Evolutionary conservation across 2,888 invertebrate genomes (phyloP).

Genomic region (Kryphioiulus occultus): DNA sequence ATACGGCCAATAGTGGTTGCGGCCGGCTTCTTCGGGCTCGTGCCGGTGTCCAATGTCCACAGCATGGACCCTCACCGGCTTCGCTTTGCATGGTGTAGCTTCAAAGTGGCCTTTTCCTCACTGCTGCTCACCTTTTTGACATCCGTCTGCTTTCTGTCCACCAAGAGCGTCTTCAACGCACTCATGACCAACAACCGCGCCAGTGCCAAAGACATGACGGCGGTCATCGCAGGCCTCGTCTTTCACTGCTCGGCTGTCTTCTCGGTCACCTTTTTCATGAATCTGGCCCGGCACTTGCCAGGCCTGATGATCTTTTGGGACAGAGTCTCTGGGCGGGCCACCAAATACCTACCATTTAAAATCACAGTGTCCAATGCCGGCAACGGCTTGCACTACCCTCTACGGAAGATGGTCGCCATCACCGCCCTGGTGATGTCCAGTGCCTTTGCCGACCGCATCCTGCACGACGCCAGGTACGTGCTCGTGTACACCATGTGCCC

Average conservation of each 20-base stretch:
- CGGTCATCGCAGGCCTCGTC: conserved; percentile 39
- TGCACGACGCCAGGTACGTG: conserved; percentile 45
- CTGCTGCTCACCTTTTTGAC: background rate
- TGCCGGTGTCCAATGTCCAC: background rate
- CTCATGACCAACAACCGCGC: background rate
- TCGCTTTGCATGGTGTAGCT: conserved; percentile 18
- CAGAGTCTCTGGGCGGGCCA: background rate
- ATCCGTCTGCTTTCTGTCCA: background rate
- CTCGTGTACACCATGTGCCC: conserved; percentile 4
- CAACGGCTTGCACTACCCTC: conserved; percentile 13
- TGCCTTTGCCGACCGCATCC: conserved; percentile 42
- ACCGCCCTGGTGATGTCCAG: background rate
- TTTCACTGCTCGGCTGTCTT: conserved; percentile 48
- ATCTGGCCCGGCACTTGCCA: conserved; percentile 17
- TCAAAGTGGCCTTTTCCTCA: background rate
- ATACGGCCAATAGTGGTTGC: conserved; percentile 36
- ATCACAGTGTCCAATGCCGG: background rate
- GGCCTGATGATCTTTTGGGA: conserved; percentile 42
- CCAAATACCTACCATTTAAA: conserved; percentile 37
- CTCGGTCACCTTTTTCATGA: conserved; percentile 42
- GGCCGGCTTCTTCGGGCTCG: conserved; percentile 41
- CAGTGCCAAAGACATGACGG: conserved; percentile 49
- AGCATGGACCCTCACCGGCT: background rate
- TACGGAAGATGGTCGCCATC: background rate
- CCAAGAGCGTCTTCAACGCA: background rate